These are phyloP conservation scores for Heliocidaris erythrogramma DNA, from an alignment of 35 echinoderm and acorn worm species.

Conservation along the genomic window DNA sequence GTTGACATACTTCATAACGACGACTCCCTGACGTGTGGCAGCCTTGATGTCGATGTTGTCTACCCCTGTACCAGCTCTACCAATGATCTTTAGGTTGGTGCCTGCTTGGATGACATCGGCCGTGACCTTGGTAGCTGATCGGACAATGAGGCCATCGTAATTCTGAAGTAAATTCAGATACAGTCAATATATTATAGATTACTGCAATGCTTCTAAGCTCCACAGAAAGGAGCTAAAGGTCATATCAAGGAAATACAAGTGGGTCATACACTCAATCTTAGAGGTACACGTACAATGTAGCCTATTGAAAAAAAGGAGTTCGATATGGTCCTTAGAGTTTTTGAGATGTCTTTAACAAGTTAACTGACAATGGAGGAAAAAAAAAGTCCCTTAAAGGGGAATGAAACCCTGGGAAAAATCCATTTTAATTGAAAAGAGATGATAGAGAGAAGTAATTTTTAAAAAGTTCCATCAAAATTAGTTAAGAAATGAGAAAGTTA, in stretches of 20 bases:
- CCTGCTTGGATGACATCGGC: conserved; percentile 88
- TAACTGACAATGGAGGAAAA: no score
- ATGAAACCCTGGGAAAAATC: no score
- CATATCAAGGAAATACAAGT: neutral
- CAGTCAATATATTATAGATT: no score
- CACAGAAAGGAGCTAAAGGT: neutral
- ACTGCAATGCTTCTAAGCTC: no score
- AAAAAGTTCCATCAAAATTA: no score
- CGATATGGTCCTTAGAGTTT: no score
- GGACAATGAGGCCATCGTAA: conserved; percentile 93
- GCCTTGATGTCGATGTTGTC: conserved; percentile 97
- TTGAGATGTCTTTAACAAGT: no score
- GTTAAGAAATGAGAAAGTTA: no score
- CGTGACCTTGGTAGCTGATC: conserved; percentile 95
- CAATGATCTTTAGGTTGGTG: conserved; percentile 92
- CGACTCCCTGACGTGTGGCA: conserved; percentile 81
- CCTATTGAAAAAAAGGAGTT: no score
- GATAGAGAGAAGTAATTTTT: no score
- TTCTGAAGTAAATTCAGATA: conserved; percentile 50
- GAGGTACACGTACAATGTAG: neutral
- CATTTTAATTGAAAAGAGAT: no score
- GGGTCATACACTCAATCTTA: neutral
- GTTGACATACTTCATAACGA: conserved; percentile 96
- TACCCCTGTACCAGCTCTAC: conserved; percentile 91
- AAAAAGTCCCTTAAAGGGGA: no score